phyloP scores from a whole-genome alignment of 2,797 vertebrate genomes.

The Gallinago nigripennis region DNA sequence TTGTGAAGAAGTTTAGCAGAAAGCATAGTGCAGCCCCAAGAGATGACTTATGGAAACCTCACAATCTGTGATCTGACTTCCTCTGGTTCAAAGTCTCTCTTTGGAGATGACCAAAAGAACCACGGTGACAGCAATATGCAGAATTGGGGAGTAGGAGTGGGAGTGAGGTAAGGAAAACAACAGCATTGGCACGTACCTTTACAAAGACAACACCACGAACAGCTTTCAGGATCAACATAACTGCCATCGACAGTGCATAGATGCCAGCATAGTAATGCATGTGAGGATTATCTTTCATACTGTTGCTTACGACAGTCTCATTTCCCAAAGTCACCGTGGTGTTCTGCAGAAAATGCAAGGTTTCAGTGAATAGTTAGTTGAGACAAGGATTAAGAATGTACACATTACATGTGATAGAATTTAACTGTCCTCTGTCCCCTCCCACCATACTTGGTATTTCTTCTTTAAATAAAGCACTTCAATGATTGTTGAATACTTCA shows the following conservation, averaged over 20 bases:
- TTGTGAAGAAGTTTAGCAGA: background rate
- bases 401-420: background rate
- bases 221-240: slow-evolving; percentile 89
- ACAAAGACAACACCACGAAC: slow-evolving; percentile 89
- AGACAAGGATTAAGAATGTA: background rate
- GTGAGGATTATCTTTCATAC: slow-evolving; percentile 90
- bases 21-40: background rate
- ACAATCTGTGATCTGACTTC: background rate
- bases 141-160: fast-evolving
- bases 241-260: slow-evolving; percentile 90
- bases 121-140: background rate
- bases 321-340: slow-evolving; percentile 81
- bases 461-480: background rate
- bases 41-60: background rate
- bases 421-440: background rate
- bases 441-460: background rate
- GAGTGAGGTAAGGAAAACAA: background rate
- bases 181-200: slow-evolving; percentile 77
- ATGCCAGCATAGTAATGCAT: slow-evolving; percentile 89
- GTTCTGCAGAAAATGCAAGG: slow-evolving; percentile 79
- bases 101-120: background rate
- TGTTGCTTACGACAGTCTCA: slow-evolving; percentile 80
- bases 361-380: background rate
- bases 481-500: background rate
- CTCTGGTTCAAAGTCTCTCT: background rate